These are phyloP conservation scores for Zaprionus kolodkinae DNA, from an alignment of 1,140 invertebrate genomes.

Conservation along the genomic window DNA sequence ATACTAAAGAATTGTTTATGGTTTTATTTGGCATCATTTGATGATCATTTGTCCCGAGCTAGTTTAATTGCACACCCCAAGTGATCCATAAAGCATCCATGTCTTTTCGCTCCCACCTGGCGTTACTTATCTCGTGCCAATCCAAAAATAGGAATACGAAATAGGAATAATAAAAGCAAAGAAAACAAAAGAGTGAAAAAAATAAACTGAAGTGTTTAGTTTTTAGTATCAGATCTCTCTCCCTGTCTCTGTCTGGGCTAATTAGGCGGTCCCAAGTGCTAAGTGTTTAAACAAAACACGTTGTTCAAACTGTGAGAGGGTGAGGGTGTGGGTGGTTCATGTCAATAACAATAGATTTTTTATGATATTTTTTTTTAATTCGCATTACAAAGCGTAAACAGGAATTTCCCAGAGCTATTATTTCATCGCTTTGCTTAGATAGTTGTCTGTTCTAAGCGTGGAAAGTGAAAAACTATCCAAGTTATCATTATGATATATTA, in stretches of 20 bases:
- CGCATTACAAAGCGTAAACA: neutral
- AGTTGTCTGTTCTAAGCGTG: neutral
- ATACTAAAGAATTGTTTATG: slow-evolving; percentile 16
- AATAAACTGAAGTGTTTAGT: slow-evolving; percentile 1
- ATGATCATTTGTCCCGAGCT: neutral
- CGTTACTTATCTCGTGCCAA: slow-evolving; percentile 19
- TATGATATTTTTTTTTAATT: neutral
- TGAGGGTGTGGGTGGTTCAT: neutral
- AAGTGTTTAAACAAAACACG: slow-evolving; percentile 1
- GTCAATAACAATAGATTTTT: slow-evolving; percentile 14
- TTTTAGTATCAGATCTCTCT: slow-evolving; percentile 5
- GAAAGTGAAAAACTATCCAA: neutral
- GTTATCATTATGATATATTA: neutral
- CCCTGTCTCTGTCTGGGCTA: neutral
- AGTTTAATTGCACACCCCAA: neutral
- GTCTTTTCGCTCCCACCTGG: neutral
- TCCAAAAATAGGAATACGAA: neutral
- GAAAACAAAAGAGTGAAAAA: neutral
- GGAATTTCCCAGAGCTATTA: slow-evolving; percentile 24
- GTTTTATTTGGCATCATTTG: slow-evolving; percentile 17
- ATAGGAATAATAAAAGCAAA: too few species aligned
- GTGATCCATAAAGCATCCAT: slow-evolving; percentile 13
- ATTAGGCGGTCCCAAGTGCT: slow-evolving; percentile 11
- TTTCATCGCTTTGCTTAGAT: neutral
- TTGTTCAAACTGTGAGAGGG: neutral